These are phyloP conservation scores for Torymus tubicola DNA, from an alignment of 2,888 invertebrate species.

Conservation along the genomic window DNA sequence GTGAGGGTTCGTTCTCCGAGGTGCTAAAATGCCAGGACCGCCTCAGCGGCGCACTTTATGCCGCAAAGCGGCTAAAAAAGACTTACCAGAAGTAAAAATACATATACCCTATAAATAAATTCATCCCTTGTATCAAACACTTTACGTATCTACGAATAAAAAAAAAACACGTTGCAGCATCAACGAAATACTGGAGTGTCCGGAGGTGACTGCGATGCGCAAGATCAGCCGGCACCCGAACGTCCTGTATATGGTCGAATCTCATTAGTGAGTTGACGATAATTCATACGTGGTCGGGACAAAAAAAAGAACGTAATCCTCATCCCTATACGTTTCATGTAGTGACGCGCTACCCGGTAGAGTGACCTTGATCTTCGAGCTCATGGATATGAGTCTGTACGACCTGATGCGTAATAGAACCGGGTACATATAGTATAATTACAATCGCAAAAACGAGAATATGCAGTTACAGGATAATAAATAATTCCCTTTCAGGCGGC, in stretches of 20 bases:
- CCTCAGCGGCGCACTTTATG: constrained; percentile 78
- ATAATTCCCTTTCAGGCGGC: constrained; percentile 67
- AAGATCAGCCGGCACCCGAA: constrained; percentile 81
- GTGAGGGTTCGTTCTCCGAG: constrained; percentile 84
- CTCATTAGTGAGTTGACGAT: constrained; percentile 79
- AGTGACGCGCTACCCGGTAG: constrained; percentile 80
- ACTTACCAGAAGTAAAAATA: constrained; percentile 78
- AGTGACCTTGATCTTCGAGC: constrained; percentile 81
- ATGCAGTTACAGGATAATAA: not conserved
- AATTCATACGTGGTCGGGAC: too few relatives aligned
- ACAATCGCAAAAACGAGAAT: not conserved
- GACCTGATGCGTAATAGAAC: constrained; percentile 80
- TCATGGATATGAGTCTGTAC: constrained; percentile 85
- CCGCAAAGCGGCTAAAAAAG: constrained; percentile 82
- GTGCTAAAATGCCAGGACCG: constrained; percentile 82
- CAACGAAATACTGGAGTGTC: constrained; percentile 77
- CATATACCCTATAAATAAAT: not conserved
- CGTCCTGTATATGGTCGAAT: constrained; percentile 81
- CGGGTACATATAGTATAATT: constrained; percentile 67
- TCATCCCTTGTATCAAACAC: too few relatives aligned
- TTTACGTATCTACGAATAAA: too few relatives aligned
- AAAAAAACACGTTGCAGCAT: constrained; percentile 69
- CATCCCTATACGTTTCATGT: constrained; percentile 33
- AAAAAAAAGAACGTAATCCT: too few relatives aligned
- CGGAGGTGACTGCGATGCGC: constrained; percentile 81